phyloP scores from a whole-genome alignment of 2,888 invertebrate species.

The Rhaphigaster nebulosa region DNA sequence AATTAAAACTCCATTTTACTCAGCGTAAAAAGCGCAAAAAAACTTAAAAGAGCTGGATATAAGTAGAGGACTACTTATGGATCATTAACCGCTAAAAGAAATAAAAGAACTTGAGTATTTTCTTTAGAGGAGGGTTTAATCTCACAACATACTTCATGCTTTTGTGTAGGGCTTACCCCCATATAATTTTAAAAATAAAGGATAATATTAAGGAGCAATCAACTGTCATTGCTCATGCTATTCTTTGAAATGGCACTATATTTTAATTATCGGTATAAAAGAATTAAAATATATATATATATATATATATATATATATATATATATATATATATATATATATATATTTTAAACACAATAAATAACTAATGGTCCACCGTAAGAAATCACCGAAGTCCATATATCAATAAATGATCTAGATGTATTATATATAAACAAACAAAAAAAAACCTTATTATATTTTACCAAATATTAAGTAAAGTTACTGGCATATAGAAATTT shows the following conservation, averaged over 20 bases:
- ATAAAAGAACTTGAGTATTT: neutral
- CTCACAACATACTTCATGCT: neutral
- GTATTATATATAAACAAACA: too few relatives aligned
- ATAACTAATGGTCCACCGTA: too few relatives aligned
- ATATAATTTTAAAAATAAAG: neutral
- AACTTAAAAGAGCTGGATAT: neutral
- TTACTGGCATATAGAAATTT: too few relatives aligned
- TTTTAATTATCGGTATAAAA: too few relatives aligned
- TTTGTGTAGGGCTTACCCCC: neutral
- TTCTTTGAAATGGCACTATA: neutral
- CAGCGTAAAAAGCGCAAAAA: neutral
- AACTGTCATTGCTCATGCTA: neutral
- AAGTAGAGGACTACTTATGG: neutral
- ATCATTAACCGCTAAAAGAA: neutral
- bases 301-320: too few relatives aligned
- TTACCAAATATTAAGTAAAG: too few relatives aligned
- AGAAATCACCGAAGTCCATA: too few relatives aligned
- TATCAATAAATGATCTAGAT: too few relatives aligned
- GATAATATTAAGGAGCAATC: neutral
- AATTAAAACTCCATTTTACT: neutral
- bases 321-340: too few relatives aligned
- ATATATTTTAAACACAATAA: too few relatives aligned
- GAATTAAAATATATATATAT: too few relatives aligned
- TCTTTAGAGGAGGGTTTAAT: neutral
- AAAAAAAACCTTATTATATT: too few relatives aligned